phyloP scores from a whole-genome alignment of 2,888 invertebrate genomes.

The Hypomecis atomaria region DNA sequence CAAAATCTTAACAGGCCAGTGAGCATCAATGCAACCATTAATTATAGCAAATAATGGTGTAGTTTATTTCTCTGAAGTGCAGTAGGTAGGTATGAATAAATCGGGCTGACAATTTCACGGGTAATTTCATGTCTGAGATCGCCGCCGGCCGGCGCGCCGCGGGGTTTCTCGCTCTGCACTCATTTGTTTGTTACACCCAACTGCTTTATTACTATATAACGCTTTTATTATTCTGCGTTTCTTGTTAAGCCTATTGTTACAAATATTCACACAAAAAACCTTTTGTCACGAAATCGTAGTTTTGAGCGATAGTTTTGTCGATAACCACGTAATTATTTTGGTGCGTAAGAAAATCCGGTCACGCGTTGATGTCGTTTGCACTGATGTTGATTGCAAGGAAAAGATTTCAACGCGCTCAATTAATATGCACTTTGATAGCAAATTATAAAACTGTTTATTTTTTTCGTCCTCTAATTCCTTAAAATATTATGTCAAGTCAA shows the following conservation, averaged over 20 bases:
- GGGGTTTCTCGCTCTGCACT: constrained; percentile 48
- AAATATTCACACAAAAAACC: constrained; percentile 37
- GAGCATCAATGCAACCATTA: constrained; percentile 19
- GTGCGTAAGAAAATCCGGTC: constrained; percentile 28
- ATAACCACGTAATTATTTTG: constrained; percentile 3
- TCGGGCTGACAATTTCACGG: constrained; percentile 69
- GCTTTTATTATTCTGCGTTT: constrained; percentile 55
- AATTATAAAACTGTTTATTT: too few relatives aligned
- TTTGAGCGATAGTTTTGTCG: constrained; percentile 17
- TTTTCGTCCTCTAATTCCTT: too few relatives aligned
- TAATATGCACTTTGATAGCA: not conserved
- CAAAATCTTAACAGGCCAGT: constrained; percentile 2
- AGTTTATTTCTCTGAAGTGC: constrained; percentile 33
- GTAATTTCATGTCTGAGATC: constrained; percentile 73
- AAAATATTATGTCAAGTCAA: too few relatives aligned
- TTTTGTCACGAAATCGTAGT: constrained; percentile 30
- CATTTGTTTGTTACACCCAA: constrained; percentile 59
- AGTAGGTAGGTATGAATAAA: constrained; percentile 38
- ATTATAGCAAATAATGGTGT: constrained; percentile 12
- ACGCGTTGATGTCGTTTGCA: constrained; percentile 41
- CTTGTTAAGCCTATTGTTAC: constrained; percentile 46
- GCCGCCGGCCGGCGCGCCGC: constrained; percentile 48
- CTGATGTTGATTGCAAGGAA: constrained; percentile 27
- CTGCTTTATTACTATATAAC: constrained; percentile 56
- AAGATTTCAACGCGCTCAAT: constrained; percentile 44